A percentile compares a stretch with the other conserved stretches of the same genome.
Conservation (phyloP, 2,113 vertebrate genomes). For the Rhinolophus ferrumequinum region DNA sequence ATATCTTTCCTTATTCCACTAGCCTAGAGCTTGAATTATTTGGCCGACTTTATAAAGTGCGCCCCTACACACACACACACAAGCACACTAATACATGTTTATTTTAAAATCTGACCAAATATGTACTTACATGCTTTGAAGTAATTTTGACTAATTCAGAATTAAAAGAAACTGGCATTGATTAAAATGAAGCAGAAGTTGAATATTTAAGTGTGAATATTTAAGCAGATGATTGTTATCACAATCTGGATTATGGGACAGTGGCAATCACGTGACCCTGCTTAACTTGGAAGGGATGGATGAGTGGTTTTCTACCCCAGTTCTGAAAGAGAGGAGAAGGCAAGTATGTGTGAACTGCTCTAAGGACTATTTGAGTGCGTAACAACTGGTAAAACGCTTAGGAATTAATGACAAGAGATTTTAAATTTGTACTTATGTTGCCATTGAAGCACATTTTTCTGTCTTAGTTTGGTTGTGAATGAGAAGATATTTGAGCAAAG, state of each 20-base stretch:
- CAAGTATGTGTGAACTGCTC: neutral
- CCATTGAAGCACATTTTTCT: neutral
- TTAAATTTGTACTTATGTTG: neutral
- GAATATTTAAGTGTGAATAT: neutral
- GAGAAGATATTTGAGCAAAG: neutral
- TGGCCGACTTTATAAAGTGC: neutral
- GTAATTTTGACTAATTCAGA: neutral
- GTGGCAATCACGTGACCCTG: neutral
- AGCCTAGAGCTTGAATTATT: neutral
- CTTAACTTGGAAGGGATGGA: neutral
- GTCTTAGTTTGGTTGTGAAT: neutral
- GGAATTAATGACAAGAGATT: neutral
- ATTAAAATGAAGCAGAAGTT: neutral
- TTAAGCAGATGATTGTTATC: neutral
- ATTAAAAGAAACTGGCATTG: neutral
- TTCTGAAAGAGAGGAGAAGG: neutral
- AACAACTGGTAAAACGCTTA: neutral
- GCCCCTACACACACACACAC: neutral
- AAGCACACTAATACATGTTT: neutral
- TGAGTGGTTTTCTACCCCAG: neutral
- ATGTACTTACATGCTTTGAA: neutral
- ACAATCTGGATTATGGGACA: neutral
- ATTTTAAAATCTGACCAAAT: neutral
- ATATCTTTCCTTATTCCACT: neutral
- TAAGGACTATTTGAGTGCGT: neutral